These are phyloP conservation scores for Anguilla japonica DNA, from an alignment of 2,113 vertebrate species.

Conservation along the genomic window DNA sequence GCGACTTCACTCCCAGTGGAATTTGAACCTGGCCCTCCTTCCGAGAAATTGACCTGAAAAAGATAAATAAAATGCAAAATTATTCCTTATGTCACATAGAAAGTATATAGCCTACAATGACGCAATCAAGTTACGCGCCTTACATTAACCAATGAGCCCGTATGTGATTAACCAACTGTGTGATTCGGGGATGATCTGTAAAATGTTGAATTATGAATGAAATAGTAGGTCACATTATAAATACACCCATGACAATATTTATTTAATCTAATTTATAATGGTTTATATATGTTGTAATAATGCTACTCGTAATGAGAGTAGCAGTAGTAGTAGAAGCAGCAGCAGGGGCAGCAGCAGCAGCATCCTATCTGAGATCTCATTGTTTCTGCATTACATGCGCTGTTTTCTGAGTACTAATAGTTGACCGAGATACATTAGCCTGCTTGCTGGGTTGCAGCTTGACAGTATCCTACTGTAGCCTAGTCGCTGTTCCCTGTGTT, in stretches of 20 bases:
- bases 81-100: not conserved
- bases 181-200: not conserved
- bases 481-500: constrained; percentile 24
- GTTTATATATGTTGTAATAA: not conserved
- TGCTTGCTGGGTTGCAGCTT: constrained; percentile 16
- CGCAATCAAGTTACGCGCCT: not conserved
- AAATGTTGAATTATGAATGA: not conserved
- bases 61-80: constrained; percentile 40
- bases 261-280: not conserved
- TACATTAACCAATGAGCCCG: not conserved
- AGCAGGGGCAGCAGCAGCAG: not conserved
- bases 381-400: not conserved
- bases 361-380: not conserved
- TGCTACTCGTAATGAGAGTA: not conserved
- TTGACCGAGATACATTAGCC: not conserved
- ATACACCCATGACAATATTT: no score
- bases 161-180: not conserved
- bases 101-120: not conserved
- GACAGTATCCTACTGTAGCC: not conserved
- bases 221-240: not conserved
- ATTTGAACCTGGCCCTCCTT: constrained; percentile 95
- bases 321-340: not conserved
- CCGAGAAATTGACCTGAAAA: constrained; percentile 91
- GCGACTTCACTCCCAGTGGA: constrained; percentile 98
- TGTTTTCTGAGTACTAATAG: not conserved